Conservation (phyloP, 2,888 invertebrate species). For the Nomada goodeniana region DNA sequence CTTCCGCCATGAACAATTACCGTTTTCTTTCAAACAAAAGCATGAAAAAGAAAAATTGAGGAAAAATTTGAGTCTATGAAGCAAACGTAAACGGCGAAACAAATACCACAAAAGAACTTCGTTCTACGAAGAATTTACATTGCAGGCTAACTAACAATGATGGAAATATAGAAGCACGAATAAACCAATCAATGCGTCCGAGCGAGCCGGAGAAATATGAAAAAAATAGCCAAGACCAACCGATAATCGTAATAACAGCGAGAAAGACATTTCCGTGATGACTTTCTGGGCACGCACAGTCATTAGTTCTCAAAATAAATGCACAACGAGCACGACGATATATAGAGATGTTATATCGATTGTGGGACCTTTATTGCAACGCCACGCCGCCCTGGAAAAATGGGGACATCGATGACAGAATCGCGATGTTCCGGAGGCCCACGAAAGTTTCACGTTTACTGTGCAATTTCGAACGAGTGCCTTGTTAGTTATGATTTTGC, state of each 20-base stretch:
- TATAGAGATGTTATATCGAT: conserved; percentile 60
- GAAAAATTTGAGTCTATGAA: not conserved
- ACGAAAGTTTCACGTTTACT: conserved; percentile 8
- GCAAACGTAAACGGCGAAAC: not conserved
- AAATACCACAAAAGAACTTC: not conserved
- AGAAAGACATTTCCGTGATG: conserved; percentile 39
- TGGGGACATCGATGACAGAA: conserved; percentile 55
- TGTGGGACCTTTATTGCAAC: conserved; percentile 54
- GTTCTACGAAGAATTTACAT: not conserved
- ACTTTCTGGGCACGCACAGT: conserved; percentile 38
- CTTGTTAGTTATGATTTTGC: not conserved
- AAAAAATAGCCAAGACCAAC: conserved; percentile 21
- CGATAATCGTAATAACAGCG: conserved; percentile 40
- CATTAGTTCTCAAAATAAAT: conserved; percentile 61
- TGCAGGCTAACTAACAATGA: not conserved
- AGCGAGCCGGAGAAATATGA: not conserved
- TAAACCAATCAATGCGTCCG: conserved; percentile 16
- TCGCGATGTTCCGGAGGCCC: conserved; percentile 21
- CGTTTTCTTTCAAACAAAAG: too few species aligned
- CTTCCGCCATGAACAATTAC: too few species aligned
- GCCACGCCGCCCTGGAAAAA: conserved; percentile 53
- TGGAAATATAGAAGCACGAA: not conserved
- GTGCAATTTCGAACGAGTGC: not conserved
- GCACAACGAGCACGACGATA: conserved; percentile 32
- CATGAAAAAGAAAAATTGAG: too few species aligned